Evolutionary conservation across 1,140 invertebrate genomes (phyloP), one percentile per base, ranked within the genome.

Genomic region (Bombus turneri): DNA sequence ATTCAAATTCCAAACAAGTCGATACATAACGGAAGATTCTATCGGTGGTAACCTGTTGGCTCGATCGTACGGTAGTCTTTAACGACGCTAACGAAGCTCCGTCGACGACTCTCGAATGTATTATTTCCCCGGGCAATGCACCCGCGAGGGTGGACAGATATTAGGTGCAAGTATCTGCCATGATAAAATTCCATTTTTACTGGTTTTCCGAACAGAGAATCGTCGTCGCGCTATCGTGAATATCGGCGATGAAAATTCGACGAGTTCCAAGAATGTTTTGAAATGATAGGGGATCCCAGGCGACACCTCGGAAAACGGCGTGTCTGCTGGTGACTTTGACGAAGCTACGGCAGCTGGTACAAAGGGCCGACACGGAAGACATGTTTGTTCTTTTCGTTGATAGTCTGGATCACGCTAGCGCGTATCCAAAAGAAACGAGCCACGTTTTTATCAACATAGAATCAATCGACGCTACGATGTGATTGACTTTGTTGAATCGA

Each of bases 241-340:
- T 74, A 76, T 76, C n/a, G 13, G 47, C 18, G 43, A 22, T 18
- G 59, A 34, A 25, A 47, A 57, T 85, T 53, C 41, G 77, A 74
- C 28, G n/a, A 69, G 62, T 84, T 57, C 18, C 74, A 66, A 43
- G 28, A 18, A 34, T 28, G 28, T 43, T 79, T 59, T 18, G 64
- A 34, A 53, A 15, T 6, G 28, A 2, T 3, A 13, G 15, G 64
- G 53, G 57, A 34, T 43, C 1, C 34, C 34, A 43, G 62, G 53
- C 71, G 69, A 86, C 25, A 78, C 57, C 37, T 47, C 12, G 64
- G 18, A 28, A 73, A 69, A 85, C 34, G 83, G 78, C 77, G 69
- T 72, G 59, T 86, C 88, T 89, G 88, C 66, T 75, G 69, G 22
- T 86, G 87, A 89, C 88, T 89, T 86, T 89, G 88, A 89, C 88